phyloP scores from a whole-genome alignment of 2,797 vertebrate genomes.

The Menidia menidia region DNA sequence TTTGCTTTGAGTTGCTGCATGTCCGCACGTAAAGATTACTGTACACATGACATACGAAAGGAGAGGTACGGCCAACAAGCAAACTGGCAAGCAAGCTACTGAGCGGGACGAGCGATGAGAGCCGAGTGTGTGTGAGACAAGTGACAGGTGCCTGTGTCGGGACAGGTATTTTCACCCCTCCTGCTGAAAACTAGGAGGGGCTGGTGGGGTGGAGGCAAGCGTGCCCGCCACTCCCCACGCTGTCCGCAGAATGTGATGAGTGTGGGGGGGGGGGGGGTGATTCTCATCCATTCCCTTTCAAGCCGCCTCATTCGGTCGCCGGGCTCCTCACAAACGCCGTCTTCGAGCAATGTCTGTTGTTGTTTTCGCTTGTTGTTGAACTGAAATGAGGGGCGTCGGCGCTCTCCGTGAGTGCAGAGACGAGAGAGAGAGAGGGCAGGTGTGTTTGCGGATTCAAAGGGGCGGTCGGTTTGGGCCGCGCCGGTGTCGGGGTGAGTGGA shows the following conservation, averaged over 20 bases:
- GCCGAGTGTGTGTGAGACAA: conserved; percentile 62
- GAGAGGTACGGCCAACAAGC: conserved; percentile 60
- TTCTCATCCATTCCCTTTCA: conserved; percentile 73
- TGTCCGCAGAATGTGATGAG: conserved; percentile 78
- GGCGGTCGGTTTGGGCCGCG: conserved; percentile 58
- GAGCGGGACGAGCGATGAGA: conserved; percentile 65
- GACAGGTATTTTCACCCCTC: conserved; percentile 64
- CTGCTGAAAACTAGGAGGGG: conserved; percentile 55
- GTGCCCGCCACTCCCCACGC: conserved; percentile 60
- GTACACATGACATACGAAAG: conserved; percentile 42
- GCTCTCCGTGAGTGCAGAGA: conserved; percentile 81
- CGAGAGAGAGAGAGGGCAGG: conserved; percentile 79
- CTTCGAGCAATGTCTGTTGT: conserved; percentile 74
- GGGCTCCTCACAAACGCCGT: conserved; percentile 74
- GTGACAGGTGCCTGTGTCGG: conserved; percentile 70
- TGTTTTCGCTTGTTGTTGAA: conserved; percentile 79
- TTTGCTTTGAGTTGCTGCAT: conserved; percentile 39
- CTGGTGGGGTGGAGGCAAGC: conserved; percentile 61
- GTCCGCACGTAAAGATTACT: conserved; percentile 41
- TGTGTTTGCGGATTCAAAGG: conserved; percentile 69
- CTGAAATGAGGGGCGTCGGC: conserved; percentile 85
- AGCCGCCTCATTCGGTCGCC: conserved; percentile 77
- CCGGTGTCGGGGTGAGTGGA: conserved; percentile 28
- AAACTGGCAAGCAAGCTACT: conserved; percentile 51
- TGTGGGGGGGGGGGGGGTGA: conserved; percentile 72